Evolutionary conservation across 2,797 vertebrate species (phyloP).

Genomic region (Molossus alvarezi): DNA sequence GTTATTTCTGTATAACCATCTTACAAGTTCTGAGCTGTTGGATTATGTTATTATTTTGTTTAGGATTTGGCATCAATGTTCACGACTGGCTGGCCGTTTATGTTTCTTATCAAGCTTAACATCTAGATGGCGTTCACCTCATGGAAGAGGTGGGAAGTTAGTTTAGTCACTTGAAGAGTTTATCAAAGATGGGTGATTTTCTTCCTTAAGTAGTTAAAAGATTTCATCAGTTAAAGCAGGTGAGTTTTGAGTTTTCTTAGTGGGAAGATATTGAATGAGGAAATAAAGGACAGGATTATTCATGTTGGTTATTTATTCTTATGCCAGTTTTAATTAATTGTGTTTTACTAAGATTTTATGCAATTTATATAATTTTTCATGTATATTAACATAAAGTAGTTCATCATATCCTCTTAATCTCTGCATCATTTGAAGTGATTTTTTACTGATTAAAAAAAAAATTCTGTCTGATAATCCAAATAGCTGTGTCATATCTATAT

Average conservation of each 20-base stretch:
- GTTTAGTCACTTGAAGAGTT: not conserved
- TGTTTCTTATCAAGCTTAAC: constrained; percentile 5
- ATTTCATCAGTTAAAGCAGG: not conserved
- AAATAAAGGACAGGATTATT: not conserved
- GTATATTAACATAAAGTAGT: not conserved
- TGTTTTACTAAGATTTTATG: constrained; percentile 14
- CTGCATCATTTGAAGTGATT: not conserved
- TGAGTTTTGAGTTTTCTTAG: not conserved
- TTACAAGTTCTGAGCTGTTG: not conserved
- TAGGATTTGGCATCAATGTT: not conserved
- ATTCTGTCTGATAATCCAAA: not conserved
- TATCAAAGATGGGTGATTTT: not conserved
- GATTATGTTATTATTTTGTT: not conserved
- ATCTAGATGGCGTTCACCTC: not conserved
- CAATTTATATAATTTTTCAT: constrained; percentile 4
- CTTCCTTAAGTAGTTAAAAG: not conserved
- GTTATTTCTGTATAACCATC: not conserved
- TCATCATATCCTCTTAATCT: not conserved
- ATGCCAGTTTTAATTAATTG: constrained; percentile 3
- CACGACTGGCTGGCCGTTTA: not conserved
- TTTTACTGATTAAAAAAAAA: not conserved
- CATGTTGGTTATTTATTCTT: not conserved
- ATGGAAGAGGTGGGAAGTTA: not conserved
- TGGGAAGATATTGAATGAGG: not conserved
- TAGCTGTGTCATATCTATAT: not conserved